phyloP scores from a whole-genome alignment of 2,113 vertebrate species.

The Hippocampus comes region DNA sequence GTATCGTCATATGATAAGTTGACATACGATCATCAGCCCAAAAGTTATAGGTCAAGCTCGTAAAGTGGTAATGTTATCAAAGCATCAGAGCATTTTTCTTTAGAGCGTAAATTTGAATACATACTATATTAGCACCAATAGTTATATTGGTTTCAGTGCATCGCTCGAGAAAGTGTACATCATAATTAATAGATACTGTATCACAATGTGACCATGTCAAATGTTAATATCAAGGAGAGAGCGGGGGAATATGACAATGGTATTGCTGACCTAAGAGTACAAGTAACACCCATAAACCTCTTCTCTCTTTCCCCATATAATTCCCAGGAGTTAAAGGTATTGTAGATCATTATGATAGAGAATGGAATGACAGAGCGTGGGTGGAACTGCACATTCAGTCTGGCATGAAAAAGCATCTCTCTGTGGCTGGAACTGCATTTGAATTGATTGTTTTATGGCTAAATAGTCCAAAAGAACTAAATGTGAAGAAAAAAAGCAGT shows the following conservation, averaged over 20 bases:
- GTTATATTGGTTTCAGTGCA: neutral
- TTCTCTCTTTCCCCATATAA: constrained; percentile 73
- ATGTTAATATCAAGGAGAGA: constrained; percentile 37
- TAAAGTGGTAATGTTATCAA: neutral
- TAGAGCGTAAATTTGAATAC: neutral
- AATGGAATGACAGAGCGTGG: constrained; percentile 60
- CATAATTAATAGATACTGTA: neutral
- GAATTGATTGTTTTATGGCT: constrained; percentile 2
- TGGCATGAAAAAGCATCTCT: constrained; percentile 40
- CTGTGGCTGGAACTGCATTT: constrained; percentile 13
- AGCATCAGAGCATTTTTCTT: neutral
- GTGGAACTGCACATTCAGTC: constrained; percentile 47
- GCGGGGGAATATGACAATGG: constrained; percentile 31
- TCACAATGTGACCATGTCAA: constrained; percentile 15
- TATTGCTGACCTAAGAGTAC: constrained; percentile 38
- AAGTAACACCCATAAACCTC: constrained; percentile 64
- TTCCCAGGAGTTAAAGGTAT: constrained; percentile 80
- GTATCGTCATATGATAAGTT: too few species aligned
- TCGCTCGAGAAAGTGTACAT: neutral
- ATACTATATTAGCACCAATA: neutral
- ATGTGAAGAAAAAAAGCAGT: neutral
- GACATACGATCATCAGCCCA: too few species aligned
- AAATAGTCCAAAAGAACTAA: neutral
- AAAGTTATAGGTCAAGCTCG: neutral
- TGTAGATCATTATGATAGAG: constrained; percentile 62